These are phyloP conservation scores for Motacilla alba DNA, from an alignment of 2,113 vertebrate species.

Conservation along the genomic window DNA sequence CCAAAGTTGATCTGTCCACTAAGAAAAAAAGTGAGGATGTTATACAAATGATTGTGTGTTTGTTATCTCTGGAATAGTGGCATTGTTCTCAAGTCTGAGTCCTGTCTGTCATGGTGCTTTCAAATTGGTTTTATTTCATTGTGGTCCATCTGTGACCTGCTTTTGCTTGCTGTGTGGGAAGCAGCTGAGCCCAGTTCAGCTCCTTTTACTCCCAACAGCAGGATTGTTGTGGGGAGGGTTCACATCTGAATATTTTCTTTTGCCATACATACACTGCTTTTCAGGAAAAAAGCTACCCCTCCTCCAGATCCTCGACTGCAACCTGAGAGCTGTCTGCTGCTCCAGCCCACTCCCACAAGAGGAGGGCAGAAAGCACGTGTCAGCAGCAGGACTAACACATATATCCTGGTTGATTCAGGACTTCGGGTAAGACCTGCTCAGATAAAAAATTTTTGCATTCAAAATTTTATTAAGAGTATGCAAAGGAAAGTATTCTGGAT, in stretches of 20 bases:
- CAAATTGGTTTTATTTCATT: neutral
- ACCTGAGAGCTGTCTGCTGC: constrained; percentile 91
- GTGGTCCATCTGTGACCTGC: neutral
- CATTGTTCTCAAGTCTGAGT: neutral
- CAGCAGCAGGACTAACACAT: constrained; percentile 89
- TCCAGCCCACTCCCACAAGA: constrained; percentile 84
- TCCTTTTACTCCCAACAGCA: neutral
- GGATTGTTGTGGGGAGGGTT: neutral
- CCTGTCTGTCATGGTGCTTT: neutral
- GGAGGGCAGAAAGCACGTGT: constrained; percentile 83
- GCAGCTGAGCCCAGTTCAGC: neutral
- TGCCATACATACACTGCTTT: neutral
- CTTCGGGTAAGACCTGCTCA: constrained; percentile 80
- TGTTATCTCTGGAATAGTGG: neutral
- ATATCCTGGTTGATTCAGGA: constrained; percentile 89
- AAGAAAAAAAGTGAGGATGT: neutral
- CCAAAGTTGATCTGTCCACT: neutral
- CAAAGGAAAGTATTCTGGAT: neutral
- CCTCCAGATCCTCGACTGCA: constrained; percentile 85
- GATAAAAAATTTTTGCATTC: neutral
- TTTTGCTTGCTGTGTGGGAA: neutral
- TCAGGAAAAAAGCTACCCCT: constrained; percentile 61
- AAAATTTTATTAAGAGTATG: neutral
- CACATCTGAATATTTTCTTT: neutral
- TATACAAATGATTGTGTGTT: neutral